A percentile compares a stretch with the other conserved stretches of the same genome.
Conservation (phyloP, 2,888 invertebrate species). For the Linyphia triangularis region DNA sequence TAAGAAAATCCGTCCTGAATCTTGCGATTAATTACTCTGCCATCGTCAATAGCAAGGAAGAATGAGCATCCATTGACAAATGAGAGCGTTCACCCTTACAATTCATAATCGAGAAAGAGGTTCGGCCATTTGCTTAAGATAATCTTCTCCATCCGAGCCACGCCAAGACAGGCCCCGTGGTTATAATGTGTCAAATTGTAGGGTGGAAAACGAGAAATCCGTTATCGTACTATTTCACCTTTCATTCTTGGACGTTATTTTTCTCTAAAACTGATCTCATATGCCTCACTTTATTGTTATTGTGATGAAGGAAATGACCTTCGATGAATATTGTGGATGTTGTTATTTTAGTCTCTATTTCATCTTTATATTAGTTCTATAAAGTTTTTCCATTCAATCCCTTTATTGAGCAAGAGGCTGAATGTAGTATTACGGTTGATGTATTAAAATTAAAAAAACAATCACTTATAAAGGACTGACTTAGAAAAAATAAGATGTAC, state of each 20-base stretch:
- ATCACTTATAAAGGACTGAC: too few relatives aligned
- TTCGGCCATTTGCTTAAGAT: conserved; percentile 64
- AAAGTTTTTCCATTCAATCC: too few relatives aligned
- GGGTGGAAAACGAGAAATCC: conserved; percentile 7
- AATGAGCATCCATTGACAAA: conserved; percentile 38
- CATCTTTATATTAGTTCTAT: too few relatives aligned
- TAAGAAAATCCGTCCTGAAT: neutral
- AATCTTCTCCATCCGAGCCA: conserved; percentile 37
- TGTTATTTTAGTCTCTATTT: too few relatives aligned
- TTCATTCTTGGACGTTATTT: neutral
- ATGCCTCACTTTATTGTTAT: neutral
- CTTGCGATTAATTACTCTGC: conserved; percentile 21
- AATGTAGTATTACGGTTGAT: too few relatives aligned
- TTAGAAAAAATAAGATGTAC: too few relatives aligned
- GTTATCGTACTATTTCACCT: conserved; percentile 29
- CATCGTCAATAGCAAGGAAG: conserved; percentile 8
- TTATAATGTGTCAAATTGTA: conserved; percentile 40
- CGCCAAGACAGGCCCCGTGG: conserved; percentile 15
- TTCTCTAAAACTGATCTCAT: neutral
- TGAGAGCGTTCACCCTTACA: conserved; percentile 50
- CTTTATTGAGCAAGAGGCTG: too few relatives aligned
- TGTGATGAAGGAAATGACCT: neutral
- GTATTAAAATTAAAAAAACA: too few relatives aligned
- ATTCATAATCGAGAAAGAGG: conserved; percentile 27
- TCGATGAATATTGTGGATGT: too few relatives aligned